Evolutionary conservation across 2,888 invertebrate genomes (phyloP).

Genomic region (Diadegma fenestrale): DNA sequence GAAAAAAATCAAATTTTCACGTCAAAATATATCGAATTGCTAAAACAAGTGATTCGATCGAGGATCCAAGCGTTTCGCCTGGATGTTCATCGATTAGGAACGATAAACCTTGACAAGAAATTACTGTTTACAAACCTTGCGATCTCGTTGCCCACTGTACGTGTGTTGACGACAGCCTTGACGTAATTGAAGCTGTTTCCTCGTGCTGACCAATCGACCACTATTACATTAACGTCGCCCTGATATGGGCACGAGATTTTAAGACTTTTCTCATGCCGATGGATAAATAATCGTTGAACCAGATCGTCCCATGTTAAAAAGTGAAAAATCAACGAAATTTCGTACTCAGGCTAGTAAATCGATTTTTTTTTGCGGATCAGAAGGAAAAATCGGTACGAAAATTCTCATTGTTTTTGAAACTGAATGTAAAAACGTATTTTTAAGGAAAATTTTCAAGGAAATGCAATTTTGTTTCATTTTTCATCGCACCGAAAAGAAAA

Average conservation of each 20-base stretch:
- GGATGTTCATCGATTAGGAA: background rate
- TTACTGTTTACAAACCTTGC: conserved; percentile 82
- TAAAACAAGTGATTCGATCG: background rate
- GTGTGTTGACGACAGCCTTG: conserved; percentile 87
- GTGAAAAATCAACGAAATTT: background rate
- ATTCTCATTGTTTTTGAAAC: too few relatives aligned
- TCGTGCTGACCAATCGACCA: conserved; percentile 89
- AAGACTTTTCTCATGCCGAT: background rate
- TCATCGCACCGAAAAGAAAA: too few relatives aligned
- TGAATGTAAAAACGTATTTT: too few relatives aligned
- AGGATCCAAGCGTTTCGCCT: conserved; percentile 1
- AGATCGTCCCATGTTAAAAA: background rate
- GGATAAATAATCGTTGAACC: background rate
- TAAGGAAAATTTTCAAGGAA: too few relatives aligned
- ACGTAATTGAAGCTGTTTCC: conserved; percentile 88
- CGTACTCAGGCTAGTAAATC: too few relatives aligned
- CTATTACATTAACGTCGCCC: conserved; percentile 88
- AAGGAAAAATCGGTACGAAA: too few relatives aligned
- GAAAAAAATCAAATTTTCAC: too few relatives aligned
- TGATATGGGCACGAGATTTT: conserved; percentile 73
- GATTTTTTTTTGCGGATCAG: too few relatives aligned
- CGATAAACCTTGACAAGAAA: background rate
- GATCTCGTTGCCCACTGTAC: conserved; percentile 86
- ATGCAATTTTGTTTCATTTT: too few relatives aligned
- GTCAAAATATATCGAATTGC: background rate